phyloP scores from a whole-genome alignment of 2,113 vertebrate species.

The Xiphophorus maculatus region DNA sequence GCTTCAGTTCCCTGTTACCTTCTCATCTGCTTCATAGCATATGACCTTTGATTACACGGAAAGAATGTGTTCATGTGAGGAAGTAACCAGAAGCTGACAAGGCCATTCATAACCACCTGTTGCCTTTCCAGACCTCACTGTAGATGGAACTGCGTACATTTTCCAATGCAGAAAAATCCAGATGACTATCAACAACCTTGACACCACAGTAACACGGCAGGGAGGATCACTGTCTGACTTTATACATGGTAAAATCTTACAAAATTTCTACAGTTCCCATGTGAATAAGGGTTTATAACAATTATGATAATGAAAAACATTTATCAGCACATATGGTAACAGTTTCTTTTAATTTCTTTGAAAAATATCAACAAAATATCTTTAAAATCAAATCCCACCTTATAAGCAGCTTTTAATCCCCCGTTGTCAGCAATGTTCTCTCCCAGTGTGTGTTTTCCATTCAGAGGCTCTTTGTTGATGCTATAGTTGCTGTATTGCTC shows the following conservation, averaged over 20 bases:
- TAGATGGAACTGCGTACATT: constrained; percentile 46
- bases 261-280: not conserved
- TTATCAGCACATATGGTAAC: not conserved
- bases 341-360: not conserved
- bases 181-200: constrained; percentile 12
- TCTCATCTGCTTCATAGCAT: constrained; percentile 54
- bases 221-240: constrained; percentile 10
- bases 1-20: constrained; percentile 53
- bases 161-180: constrained; percentile 58
- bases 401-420: constrained; percentile 93
- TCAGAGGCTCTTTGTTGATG: constrained; percentile 88
- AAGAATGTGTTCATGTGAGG: constrained; percentile 72
- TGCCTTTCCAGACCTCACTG: constrained; percentile 59
- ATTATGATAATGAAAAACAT: not conserved
- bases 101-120: constrained; percentile 70
- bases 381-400: constrained; percentile 75
- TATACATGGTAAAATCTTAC: constrained; percentile 6
- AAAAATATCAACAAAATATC: not conserved
- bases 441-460: constrained; percentile 92
- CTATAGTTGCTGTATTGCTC: constrained; percentile 93
- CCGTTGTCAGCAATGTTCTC: constrained; percentile 98
- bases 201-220: constrained; percentile 10
- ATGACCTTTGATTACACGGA: constrained; percentile 76
- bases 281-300: no score
- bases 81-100: constrained; percentile 60